phyloP scores from a whole-genome alignment of 2,797 vertebrate species.

The Loris lydekkerianus region DNA sequence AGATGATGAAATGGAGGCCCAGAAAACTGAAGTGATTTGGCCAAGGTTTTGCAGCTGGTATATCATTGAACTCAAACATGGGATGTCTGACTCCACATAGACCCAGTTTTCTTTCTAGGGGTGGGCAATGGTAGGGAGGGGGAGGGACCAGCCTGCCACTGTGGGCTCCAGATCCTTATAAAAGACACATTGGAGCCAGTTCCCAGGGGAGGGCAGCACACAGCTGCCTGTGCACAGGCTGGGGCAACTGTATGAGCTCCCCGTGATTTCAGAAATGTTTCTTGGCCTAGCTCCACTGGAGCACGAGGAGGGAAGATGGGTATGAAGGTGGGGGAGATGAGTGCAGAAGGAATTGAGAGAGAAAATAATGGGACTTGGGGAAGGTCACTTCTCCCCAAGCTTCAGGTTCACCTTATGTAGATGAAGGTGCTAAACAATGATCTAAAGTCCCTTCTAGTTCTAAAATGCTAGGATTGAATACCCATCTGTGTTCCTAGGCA shows the following conservation, averaged over 20 bases:
- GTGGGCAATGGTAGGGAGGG: background rate
- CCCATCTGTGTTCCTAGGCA: background rate
- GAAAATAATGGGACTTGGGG: background rate
- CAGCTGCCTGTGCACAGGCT: background rate
- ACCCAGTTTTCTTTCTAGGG: background rate
- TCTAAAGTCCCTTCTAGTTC: background rate
- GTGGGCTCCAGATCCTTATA: background rate
- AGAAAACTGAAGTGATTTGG: background rate
- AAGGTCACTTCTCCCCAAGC: background rate
- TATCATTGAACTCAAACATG: background rate
- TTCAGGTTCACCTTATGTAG: background rate
- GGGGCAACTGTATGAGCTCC: too few species aligned
- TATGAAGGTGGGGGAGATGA: fast-evolving
- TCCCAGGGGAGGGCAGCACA: background rate
- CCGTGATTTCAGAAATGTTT: background rate
- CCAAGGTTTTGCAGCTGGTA: background rate
- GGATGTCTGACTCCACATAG: background rate
- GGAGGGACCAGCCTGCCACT: background rate
- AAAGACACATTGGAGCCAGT: background rate
- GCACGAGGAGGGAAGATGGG: background rate
- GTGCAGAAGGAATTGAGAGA: background rate
- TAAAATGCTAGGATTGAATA: background rate
- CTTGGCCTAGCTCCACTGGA: background rate
- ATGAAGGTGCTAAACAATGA: background rate
- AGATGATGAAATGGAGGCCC: background rate